These are phyloP conservation scores for Agrotis clavis DNA, from an alignment of 2,888 invertebrate species.

Conservation along the genomic window DNA sequence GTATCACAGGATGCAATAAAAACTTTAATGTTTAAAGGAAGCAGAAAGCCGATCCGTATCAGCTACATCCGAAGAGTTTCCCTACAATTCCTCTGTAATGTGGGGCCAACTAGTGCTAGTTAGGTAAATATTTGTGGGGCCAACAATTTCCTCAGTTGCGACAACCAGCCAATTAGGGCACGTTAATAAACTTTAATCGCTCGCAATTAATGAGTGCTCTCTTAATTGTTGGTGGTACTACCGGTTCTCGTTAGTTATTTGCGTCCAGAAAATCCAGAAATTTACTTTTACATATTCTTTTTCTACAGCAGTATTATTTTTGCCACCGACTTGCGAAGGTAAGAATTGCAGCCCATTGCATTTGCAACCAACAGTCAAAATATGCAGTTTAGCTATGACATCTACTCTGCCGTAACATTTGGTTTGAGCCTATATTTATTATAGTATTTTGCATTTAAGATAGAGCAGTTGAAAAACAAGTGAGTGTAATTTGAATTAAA, in stretches of 20 bases:
- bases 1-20: constrained; percentile 29
- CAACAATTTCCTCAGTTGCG: constrained; percentile 70
- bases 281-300: too few species aligned
- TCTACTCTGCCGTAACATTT: not conserved
- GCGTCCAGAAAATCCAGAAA: not conserved
- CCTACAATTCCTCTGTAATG: constrained; percentile 10
- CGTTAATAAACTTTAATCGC: constrained; percentile 78
- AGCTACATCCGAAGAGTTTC: constrained; percentile 40
- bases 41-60: constrained; percentile 44
- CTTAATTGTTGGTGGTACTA: constrained; percentile 61
- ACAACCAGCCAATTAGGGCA: constrained; percentile 75
- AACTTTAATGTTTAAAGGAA: constrained; percentile 22
- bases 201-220: constrained; percentile 72
- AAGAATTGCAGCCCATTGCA: not conserved
- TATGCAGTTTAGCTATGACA: not conserved
- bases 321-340: not conserved
- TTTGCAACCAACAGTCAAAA: not conserved
- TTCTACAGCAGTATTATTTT: not conserved
- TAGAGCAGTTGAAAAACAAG: not conserved
- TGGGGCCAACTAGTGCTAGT: too few species aligned
- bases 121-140: constrained; percentile 64
- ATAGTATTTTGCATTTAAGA: too few species aligned
- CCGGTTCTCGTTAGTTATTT: constrained; percentile 49
- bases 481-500: not conserved
- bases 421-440: too few species aligned